A percentile compares a stretch with the other conserved stretches of the same genome.
These are phyloP conservation scores for Heteromurus nitidus DNA, from an alignment of 2,888 invertebrate species.

Conservation along the genomic window DNA sequence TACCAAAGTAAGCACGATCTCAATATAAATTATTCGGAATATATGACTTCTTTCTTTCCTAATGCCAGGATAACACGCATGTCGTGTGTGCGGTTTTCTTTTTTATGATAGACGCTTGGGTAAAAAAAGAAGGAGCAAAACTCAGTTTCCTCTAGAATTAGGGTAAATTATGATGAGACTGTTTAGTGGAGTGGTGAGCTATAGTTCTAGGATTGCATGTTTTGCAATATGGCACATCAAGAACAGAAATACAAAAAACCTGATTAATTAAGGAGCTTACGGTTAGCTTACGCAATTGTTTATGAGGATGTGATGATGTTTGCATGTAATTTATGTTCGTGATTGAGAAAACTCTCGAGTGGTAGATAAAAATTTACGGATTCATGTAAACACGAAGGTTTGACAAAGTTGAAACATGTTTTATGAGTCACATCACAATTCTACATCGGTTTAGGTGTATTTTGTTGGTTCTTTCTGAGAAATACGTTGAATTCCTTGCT, in stretches of 20 bases:
- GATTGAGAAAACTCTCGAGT: no score
- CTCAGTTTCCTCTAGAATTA: conserved; percentile 45
- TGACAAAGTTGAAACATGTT: no score
- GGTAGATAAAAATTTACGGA: no score
- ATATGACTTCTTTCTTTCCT: conserved; percentile 24
- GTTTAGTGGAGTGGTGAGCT: background rate
- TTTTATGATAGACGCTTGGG: conserved; percentile 1
- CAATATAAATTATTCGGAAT: conserved; percentile 55
- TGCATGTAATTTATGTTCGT: background rate
- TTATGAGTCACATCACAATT: no score
- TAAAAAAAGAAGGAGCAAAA: conserved; percentile 20
- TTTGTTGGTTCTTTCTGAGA: no score
- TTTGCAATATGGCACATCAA: conserved; percentile 8
- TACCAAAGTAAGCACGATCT: conserved; percentile 55
- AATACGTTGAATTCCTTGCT: no score
- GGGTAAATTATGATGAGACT: conserved; percentile 27
- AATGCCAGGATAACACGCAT: conserved; percentile 59
- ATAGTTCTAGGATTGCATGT: background rate
- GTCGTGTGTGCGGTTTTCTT: conserved; percentile 52
- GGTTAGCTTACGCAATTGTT: background rate
- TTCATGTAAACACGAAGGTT: no score
- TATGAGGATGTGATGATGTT: background rate
- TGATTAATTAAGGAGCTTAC: conserved; percentile 31
- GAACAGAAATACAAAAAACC: conserved; percentile 12
- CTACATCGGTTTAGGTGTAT: no score